phyloP scores from a whole-genome alignment of 2,888 invertebrate genomes.

The Cosmia trapezina region DNA sequence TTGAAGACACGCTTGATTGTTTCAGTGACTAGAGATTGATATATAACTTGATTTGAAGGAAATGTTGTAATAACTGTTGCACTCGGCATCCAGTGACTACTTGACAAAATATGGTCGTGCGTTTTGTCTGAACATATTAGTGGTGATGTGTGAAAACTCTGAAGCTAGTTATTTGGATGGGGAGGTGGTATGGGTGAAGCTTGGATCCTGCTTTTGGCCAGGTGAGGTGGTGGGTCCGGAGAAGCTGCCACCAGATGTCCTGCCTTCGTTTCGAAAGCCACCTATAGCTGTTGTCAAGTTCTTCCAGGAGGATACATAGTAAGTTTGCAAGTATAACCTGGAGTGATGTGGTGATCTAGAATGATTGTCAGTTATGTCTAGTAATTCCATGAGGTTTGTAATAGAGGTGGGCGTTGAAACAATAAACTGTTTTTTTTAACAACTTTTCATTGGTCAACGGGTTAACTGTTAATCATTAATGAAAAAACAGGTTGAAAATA shows the following conservation, averaged over 20 bases:
- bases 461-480: too few species aligned
- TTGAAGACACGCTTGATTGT: constrained; percentile 63
- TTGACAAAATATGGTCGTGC: constrained; percentile 89
- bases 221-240: constrained; percentile 93
- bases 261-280: constrained; percentile 92
- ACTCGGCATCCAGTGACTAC: constrained; percentile 82
- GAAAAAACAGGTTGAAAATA: too few species aligned
- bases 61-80: constrained; percentile 81
- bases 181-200: constrained; percentile 96
- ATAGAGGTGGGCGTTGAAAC: too few species aligned
- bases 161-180: constrained; percentile 92
- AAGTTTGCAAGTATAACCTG: constrained; percentile 83
- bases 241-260: constrained; percentile 92
- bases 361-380: constrained; percentile 1
- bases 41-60: constrained; percentile 66
- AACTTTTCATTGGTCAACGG: too few species aligned
- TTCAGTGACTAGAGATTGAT: constrained; percentile 63
- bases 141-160: constrained; percentile 93
- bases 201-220: constrained; percentile 96
- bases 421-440: too few species aligned
- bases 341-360: constrained; percentile 20
- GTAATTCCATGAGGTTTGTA: constrained; percentile 19
- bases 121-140: constrained; percentile 82
- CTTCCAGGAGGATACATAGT: constrained; percentile 96
- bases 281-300: constrained; percentile 96